Percentiles rank a stretch among this genome's conserved stretches.
Evolutionary conservation across 2,113 vertebrate genomes (phyloP).

Genomic region (Ariopsis seemanni): DNA sequence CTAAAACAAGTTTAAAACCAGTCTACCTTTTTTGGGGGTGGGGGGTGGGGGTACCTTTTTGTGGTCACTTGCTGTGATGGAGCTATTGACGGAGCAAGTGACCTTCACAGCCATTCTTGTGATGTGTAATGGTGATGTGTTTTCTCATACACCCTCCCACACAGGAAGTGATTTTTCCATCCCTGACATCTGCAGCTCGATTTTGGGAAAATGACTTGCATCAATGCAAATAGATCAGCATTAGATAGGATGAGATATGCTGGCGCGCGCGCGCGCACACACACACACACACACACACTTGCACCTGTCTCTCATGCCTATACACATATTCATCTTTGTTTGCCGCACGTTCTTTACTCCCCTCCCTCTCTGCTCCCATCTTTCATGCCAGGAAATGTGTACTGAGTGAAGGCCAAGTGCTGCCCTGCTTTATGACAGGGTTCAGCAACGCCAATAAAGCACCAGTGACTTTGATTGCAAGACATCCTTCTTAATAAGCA

Average conservation of each 20-base stretch:
- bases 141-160: not conserved
- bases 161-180: slow-evolving; percentile 8
- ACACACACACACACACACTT: not conserved
- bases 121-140: slow-evolving; percentile 6
- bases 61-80: slow-evolving; percentile 1
- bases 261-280: slow-evolving; percentile 5
- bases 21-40: not conserved
- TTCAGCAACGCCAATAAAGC: slow-evolving; percentile 66
- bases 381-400: slow-evolving; percentile 55
- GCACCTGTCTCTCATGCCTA: slow-evolving; percentile 33
- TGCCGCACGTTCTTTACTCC: not conserved
- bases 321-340: slow-evolving; percentile 23
- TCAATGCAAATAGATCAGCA: slow-evolving; percentile 9
- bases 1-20: not conserved
- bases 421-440: slow-evolving; percentile 63
- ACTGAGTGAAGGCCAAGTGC: slow-evolving; percentile 56
- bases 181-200: slow-evolving; percentile 2
- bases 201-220: slow-evolving; percentile 16
- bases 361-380: slow-evolving; percentile 13
- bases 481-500: slow-evolving; percentile 60
- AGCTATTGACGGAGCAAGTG: not conserved
- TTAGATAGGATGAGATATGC: not conserved
- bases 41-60: not conserved
- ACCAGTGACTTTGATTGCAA: slow-evolving; percentile 52
- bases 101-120: slow-evolving; percentile 10